Percentiles rank a stretch among this genome's conserved stretches.
Conservation (phyloP, 2,113 vertebrate species). For the Zeus faber region DNA sequence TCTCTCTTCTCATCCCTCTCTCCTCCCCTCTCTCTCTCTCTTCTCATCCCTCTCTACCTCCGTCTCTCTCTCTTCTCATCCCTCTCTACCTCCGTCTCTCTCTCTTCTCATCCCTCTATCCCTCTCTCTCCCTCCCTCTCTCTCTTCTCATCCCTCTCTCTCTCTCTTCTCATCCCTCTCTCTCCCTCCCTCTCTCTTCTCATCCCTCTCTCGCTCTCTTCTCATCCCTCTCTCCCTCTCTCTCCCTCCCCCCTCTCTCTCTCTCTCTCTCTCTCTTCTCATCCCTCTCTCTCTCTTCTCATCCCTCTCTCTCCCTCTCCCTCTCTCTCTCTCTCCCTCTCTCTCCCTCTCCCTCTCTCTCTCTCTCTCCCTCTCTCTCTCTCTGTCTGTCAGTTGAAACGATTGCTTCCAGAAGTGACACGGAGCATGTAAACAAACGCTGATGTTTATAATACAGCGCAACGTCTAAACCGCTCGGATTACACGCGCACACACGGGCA, state of each 20-base stretch:
- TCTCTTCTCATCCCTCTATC: too few relatives aligned
- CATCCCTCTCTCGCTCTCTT: background rate
- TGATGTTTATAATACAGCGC: background rate
- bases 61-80: too few relatives aligned
- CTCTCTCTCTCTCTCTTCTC: background rate
- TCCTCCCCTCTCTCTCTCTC: too few relatives aligned
- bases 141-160: background rate
- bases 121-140: too few relatives aligned
- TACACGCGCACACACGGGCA: too few relatives aligned
- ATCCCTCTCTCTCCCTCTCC: slow-evolving; percentile 2
- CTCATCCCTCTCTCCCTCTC: slow-evolving; percentile 1
- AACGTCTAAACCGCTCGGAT: too few relatives aligned
- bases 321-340: background rate
- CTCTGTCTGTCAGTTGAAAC: background rate
- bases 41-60: too few relatives aligned
- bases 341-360: background rate
- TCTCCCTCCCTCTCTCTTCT: background rate
- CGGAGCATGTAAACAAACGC: background rate
- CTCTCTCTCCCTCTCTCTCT: background rate
- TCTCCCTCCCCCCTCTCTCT: background rate
- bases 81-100: too few relatives aligned
- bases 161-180: background rate
- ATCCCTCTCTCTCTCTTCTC: background rate
- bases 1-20: too few relatives aligned
- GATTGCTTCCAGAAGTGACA: background rate